A percentile compares a stretch with the other conserved stretches of the same genome.
Conservation (phyloP, 2,888 invertebrate genomes). For the Loripinus fragilis region DNA sequence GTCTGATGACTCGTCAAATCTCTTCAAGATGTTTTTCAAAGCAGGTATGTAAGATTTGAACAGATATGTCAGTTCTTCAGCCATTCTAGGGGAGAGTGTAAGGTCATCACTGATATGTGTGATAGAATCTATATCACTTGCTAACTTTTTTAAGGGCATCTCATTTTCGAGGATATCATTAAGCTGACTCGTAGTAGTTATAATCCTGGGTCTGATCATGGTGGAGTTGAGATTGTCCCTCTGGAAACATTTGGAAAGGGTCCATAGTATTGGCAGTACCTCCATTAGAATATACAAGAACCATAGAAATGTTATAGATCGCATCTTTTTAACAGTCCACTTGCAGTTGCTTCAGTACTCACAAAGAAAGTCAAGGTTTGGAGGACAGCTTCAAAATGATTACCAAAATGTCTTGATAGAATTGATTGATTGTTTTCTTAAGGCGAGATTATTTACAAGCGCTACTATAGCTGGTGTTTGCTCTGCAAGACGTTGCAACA, state of each 20-base stretch:
- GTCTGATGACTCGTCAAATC: conserved; percentile 33
- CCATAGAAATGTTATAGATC: no score
- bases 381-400: no score
- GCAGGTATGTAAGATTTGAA: conserved; percentile 37
- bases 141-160: conserved; percentile 22
- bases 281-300: conserved; percentile 43
- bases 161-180: conserved; percentile 16
- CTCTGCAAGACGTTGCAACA: no score
- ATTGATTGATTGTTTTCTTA: no score
- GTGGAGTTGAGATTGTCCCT: conserved; percentile 28
- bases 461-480: no score
- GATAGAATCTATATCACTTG: conserved; percentile 33
- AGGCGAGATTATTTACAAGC: no score
- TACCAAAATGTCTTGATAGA: no score
- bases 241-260: conserved; percentile 46
- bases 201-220: conserved; percentile 22
- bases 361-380: no score
- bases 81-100: conserved; percentile 9
- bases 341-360: no score
- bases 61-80: conserved; percentile 21
- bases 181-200: conserved; percentile 20
- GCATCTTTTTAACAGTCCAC: no score
- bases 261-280: conserved; percentile 40
- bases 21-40: conserved; percentile 34
- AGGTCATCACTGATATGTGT: conserved; percentile 39